phyloP scores from a whole-genome alignment of 2,888 invertebrate genomes.

The Sphinx pinastri region DNA sequence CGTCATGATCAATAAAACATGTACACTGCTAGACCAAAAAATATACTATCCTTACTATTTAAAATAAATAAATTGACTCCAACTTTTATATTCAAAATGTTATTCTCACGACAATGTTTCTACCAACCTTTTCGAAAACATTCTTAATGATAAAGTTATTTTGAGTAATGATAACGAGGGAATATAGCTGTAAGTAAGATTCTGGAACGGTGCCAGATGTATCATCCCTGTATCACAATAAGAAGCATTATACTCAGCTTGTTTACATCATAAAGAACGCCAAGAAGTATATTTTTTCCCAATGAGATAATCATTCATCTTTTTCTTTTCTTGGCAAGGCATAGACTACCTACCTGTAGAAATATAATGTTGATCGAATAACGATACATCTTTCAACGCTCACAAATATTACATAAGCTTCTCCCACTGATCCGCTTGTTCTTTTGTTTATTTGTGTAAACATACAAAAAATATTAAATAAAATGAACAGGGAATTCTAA shows the following conservation, averaged over 20 bases:
- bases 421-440: no score
- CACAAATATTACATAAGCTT: no score
- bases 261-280: slow-evolving; percentile 24
- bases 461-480: no score
- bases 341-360: neutral
- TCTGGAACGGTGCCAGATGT: slow-evolving; percentile 4
- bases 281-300: neutral
- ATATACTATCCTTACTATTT: neutral
- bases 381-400: no score
- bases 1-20: no score
- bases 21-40: no score
- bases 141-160: slow-evolving; percentile 18
- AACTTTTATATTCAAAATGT: neutral
- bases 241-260: slow-evolving; percentile 9
- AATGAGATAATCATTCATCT: neutral
- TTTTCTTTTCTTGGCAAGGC: no score
- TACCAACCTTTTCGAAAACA: neutral
- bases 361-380: no score
- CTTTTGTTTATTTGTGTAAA: no score
- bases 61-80: neutral
- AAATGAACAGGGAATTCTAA: neutral
- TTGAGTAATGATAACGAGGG: slow-evolving; percentile 15
- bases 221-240: slow-evolving; percentile 5
- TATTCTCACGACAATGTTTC: neutral
- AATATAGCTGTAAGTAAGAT: neutral